Base-by-base conservation (phyloP, 2,797 vertebrate species). In the Dendrocincla tyrannina region DNA sequence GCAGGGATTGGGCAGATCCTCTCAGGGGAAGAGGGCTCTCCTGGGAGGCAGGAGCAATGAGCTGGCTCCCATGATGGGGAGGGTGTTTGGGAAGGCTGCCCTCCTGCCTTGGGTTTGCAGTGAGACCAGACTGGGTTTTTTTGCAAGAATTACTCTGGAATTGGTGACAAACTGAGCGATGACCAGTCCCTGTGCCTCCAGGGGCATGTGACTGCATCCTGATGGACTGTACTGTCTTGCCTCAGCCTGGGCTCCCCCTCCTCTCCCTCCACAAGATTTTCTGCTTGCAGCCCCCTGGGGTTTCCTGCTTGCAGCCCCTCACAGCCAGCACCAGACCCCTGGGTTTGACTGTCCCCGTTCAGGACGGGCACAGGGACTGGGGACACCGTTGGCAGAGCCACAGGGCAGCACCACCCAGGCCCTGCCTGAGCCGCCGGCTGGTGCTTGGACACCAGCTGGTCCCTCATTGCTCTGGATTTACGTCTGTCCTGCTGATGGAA, bases 361-460 rank as follows among this genome's bases (percentile, higher is more conserved):
- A 42, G 6, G 7, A 4, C 0, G 3, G 56, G 7, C 20, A 2
- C 13, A 0, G 52, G 39, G 46, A 1, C 3, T 0, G 35, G 17
- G 80, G 39, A 18, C 60, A 8, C 4, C 1, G 0, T 2, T 33
- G 13, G 69, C 13, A 5, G 46, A 20, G 39, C 59, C 59, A 17
- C 28, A 23, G 60, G 1, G 32, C 88, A 75, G 42, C 62, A 32
- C 33, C 47, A 3, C 2, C 32, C 7, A 23, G 42, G 67, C 1
- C 1, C 5, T 7, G 16, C 13, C 24, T 3, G 32, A 28, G 33
- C 55, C 52, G 1, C 24, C 0, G 3, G 19, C 58, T 5, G 39
- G 12, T 20, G 55, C 37, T 23, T 4, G 28, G 28, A 1, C 79
- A 58, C 52, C 72, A 5, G 4, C 52, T 35, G 2, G 10, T 47